Percentiles rank a stretch among this genome's conserved stretches.
Conservation (phyloP, 2,113 vertebrate species). For the Corythoichthys haematopterus region DNA sequence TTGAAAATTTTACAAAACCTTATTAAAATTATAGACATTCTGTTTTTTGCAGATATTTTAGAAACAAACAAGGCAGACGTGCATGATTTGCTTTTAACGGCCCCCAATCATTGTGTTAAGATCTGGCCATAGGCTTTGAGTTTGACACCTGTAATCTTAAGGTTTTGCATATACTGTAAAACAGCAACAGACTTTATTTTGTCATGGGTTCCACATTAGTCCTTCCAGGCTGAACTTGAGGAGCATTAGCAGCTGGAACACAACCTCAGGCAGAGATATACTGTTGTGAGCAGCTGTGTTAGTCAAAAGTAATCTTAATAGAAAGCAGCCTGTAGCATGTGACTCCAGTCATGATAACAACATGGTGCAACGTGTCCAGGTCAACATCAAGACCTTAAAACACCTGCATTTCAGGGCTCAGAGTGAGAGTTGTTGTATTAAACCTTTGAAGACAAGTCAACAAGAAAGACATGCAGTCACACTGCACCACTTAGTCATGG, state of each 20-base stretch:
- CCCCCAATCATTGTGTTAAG: too few relatives aligned
- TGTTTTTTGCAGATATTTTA: too few relatives aligned
- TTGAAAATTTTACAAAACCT: too few relatives aligned
- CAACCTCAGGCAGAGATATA: slow-evolving; percentile 10
- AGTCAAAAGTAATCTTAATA: slow-evolving; percentile 14
- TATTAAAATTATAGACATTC: too few relatives aligned
- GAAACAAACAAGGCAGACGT: too few relatives aligned
- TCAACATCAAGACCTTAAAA: background rate
- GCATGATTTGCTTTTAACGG: too few relatives aligned
- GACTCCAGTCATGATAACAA: slow-evolving; percentile 13
- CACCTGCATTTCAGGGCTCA: slow-evolving; percentile 5
- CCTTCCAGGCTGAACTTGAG: slow-evolving; percentile 33
- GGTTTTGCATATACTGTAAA: background rate
- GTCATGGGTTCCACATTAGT: slow-evolving; percentile 18
- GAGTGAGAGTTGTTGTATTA: slow-evolving; percentile 9
- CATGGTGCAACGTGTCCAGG: slow-evolving; percentile 4
- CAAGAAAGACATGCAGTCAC: slow-evolving; percentile 7
- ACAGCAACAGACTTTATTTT: slow-evolving; percentile 12
- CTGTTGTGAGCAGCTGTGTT: background rate
- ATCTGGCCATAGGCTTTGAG: too few relatives aligned
- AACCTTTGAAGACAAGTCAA: background rate
- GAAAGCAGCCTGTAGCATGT: slow-evolving; percentile 12
- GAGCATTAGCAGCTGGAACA: slow-evolving; percentile 15
- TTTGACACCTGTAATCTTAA: too few relatives aligned
- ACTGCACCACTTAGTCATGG: slow-evolving; percentile 1